Evolutionary conservation across 2,113 vertebrate species (phyloP).

Genomic region (Sinocyclocheilus rhinocerous): DNA sequence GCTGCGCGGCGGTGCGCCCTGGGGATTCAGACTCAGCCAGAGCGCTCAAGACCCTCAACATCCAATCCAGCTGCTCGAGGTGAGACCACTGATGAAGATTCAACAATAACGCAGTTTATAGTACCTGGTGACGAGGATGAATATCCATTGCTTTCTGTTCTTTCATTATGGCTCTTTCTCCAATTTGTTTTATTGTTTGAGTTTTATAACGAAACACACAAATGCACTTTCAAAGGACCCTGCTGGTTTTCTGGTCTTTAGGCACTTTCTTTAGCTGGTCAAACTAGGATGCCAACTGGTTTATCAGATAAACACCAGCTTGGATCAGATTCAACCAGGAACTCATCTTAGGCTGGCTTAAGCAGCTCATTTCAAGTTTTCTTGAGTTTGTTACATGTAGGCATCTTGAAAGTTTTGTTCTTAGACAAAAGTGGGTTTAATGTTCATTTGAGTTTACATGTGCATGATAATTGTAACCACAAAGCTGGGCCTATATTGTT

Average conservation of each 20-base stretch:
- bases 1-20: constrained; percentile 89
- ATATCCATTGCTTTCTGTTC: neutral
- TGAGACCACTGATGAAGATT: constrained; percentile 62
- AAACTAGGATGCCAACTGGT: neutral
- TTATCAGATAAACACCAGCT: neutral
- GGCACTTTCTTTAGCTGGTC: neutral
- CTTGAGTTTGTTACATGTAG: too few species aligned
- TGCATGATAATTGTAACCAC: too few species aligned
- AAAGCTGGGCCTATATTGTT: neutral
- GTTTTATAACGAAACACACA: too few species aligned
- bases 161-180: neutral
- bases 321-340: neutral
- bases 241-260: neutral
- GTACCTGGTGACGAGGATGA: neutral
- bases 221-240: too few species aligned
- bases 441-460: too few species aligned
- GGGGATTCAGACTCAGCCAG: constrained; percentile 90
- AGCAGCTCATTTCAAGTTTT: neutral
- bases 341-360: neutral
- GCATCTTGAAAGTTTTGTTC: neutral
- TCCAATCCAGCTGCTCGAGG: constrained; percentile 87
- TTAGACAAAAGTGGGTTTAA: neutral
- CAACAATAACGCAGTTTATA: too few species aligned
- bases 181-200: too few species aligned
- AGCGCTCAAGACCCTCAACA: constrained; percentile 81